Conservation (phyloP, 1,140 invertebrate genomes). For the Rhyzopertha dominica region DNA sequence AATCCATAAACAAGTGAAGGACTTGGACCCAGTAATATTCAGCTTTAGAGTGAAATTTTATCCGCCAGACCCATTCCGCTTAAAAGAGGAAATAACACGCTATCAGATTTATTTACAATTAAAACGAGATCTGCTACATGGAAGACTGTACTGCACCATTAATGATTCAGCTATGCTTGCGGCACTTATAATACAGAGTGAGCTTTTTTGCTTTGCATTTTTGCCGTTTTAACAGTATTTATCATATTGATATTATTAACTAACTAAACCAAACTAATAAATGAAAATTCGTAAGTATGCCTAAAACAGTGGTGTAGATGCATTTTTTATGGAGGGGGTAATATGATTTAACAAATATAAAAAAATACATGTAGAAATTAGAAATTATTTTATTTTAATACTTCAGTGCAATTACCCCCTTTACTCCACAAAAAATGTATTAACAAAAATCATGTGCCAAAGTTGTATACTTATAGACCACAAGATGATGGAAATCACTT, state of each 20-base stretch:
- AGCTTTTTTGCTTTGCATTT: constrained; percentile 31
- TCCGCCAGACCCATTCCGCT: constrained; percentile 77
- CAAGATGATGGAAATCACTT: neutral
- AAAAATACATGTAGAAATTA: no score
- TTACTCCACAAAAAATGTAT: no score
- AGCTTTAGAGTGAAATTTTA: constrained; percentile 94
- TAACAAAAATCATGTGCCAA: no score
- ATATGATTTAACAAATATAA: no score
- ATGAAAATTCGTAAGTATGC: no score
- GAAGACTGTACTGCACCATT: constrained; percentile 84
- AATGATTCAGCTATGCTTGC: constrained; percentile 85
- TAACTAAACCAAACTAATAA: no score
- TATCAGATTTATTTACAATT: constrained; percentile 93
- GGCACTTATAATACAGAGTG: constrained; percentile 91
- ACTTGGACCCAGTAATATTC: constrained; percentile 80
- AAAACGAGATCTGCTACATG: constrained; percentile 90
- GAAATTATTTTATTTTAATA: no score
- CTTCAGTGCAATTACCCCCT: no score
- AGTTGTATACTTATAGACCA: no score
- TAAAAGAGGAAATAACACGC: constrained; percentile 83
- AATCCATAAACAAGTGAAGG: constrained; percentile 93
- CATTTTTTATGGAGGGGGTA: no score
- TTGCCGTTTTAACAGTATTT: no score
- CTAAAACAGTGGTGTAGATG: no score
- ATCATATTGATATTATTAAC: neutral